Evolutionary conservation across 2,113 vertebrate species (phyloP), one percentile per base, ranked within the genome.

Genomic region (Siphamia tubifer): DNA sequence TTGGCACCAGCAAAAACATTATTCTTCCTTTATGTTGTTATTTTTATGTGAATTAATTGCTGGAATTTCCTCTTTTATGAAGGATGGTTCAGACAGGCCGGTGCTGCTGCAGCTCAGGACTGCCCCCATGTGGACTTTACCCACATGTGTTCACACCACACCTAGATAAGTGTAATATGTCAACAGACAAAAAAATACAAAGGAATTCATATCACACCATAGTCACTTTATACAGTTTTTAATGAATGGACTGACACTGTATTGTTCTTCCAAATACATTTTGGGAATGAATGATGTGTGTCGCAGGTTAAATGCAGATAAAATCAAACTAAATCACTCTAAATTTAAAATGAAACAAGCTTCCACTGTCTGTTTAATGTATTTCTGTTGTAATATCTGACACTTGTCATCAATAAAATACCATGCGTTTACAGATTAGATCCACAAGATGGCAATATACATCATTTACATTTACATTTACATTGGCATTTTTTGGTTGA

Each of bases 361-460:
- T 16, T 15, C 30, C 12, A 30, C 25, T 28, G 5, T 36, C 4
- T 3, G 3, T 20, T 6, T 28, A 2, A 19, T 16, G 10, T 1
- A 6, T 4, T 11, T 13, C 8, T 21, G 16, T 5, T 8, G 16
- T 1, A 35, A 4, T 20, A 4, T 27, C 23, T 27, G 8, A 34
- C 3, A 24, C 21, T 12, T 17, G 21, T 39, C 17, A 10, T 7
- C 30, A n/a, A 11, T 8, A 0, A 6, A 23, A 32, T 35, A 11
- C 8, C 1, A 24, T 74, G 77, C 47, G 48, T 54, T 73, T 73
- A 32, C 77, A 51, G 40, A 11, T 61, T 23, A 9, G 45, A 53
- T 62, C 86, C 88, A 85, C 82, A 66, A 77, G 87, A 68, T 89
- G 88, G 82, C 81, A 40, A 55, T 62, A 67, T 16, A 44, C 55